Conservation (phyloP, 2,888 invertebrate genomes). For the Lepas anatifera region DNA sequence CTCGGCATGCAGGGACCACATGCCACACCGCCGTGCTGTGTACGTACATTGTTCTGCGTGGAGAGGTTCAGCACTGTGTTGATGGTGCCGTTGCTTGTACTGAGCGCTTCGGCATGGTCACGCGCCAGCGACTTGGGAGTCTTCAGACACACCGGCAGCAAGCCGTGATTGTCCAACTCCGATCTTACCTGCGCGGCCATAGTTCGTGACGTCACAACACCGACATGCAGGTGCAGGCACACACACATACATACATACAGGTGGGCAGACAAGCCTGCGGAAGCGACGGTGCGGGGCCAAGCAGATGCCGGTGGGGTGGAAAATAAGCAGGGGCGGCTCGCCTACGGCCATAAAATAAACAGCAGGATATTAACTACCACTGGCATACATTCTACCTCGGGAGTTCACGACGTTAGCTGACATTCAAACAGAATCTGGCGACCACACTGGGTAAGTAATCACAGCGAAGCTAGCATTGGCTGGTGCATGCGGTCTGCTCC, state of each 20-base stretch:
- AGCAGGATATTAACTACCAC: no score
- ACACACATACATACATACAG: background rate
- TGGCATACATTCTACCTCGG: no score
- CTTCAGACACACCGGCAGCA: constrained; percentile 20
- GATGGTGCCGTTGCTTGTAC: constrained; percentile 25
- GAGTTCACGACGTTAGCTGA: no score
- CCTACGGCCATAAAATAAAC: no score
- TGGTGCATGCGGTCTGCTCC: no score
- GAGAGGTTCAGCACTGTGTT: constrained; percentile 19
- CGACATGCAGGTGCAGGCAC: background rate
- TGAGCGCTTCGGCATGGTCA: constrained; percentile 21
- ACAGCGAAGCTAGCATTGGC: no score
- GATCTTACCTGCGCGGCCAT: background rate
- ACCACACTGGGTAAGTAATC: no score
- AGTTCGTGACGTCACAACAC: background rate
- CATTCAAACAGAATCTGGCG: no score
- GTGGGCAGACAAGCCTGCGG: background rate
- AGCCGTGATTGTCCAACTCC: background rate
- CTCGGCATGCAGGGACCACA: background rate
- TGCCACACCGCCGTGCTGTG: no score
- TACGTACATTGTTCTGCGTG: constrained; percentile 2
- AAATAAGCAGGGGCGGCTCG: no score
- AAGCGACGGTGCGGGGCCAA: background rate
- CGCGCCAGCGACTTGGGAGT: constrained; percentile 23
- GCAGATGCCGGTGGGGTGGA: no score